Evolutionary conservation across 1,140 invertebrate genomes (phyloP), one percentile per base, ranked within the genome.

Genomic region (Drosophila cardini): DNA sequence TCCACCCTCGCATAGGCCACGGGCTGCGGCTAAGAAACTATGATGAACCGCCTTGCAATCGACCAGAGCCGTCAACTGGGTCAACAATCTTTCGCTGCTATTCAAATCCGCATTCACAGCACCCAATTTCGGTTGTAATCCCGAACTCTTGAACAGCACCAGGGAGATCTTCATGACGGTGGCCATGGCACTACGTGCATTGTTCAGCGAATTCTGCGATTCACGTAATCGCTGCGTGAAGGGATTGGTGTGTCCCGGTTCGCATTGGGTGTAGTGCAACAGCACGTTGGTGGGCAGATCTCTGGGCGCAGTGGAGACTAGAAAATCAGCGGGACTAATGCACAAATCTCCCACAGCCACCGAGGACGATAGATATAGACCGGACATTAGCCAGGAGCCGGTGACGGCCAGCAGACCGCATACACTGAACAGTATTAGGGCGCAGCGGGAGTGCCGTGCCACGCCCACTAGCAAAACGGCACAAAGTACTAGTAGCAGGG

Each of bases 381-480:
- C 97, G 16, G 96, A 95, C 93, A 97, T 95, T 57, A 97, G 93
- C 96, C 97, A 98, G 72, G 97, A 97, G 69, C 97, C 95, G 75
- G 98, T 97, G n/a, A 98, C 95, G 43, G 97, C 97, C 69, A 97
- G 94, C 56, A 98, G 93, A 30, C 97, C 97, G 81, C 97, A 96
- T 34, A 98, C 97, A 82, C 95, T 95, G 57, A 87, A 92, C 65
- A 91, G 50, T 46, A 90, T 90, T 0, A 92, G 76, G 36, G 82
- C 86, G 76, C 85, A 97, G 78, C 96, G 94, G 2, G 96, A 97
- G 92, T 97, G 96, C 75, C 96, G 94, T 53, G 96, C 96, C 65
- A 97, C 95, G 74, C 96, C 97, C 86, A 97, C 96, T 61, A 97
- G 93, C 68, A 97, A 93, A 46, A 97, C 94, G 64, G 97, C 94